Base-by-base conservation (phyloP, 2,797 vertebrate species). In the Vireo griseus region DNA sequence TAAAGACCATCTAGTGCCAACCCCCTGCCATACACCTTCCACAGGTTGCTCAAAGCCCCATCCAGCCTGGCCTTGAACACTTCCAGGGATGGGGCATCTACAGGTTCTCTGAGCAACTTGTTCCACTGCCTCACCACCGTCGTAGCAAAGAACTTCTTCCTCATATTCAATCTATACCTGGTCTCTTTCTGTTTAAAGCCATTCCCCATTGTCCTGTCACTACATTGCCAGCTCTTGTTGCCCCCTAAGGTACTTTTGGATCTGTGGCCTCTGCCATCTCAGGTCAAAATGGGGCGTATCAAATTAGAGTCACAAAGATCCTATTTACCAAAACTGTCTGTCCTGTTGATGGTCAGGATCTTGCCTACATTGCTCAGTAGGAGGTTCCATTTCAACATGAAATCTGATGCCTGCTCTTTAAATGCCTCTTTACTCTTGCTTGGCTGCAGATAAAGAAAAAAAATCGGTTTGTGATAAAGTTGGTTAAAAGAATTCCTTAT, bases 341-440 rank as follows among this genome's bases (percentile, higher is more conserved):
- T 86, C 10, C 91, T 88, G 81, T 75, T 95, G 85, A 98, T 89
- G 11, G 97, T 97, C 95, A 98, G 88, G 63, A 94, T 95, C 94
- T 96, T 98, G 96, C 97, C 97, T 76, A 98, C 76, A 1, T 94
- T 33, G 1, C 79, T 97, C 75, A 98, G 88, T 9, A 98, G 93
- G 63, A 97, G 96, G 63, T 96, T 98, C 98, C 97, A 97, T 55
- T 84, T 95, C 74, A 98, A 77, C 90, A 97, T 97, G 89, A 98
- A 98, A 91, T 93, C 85, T 9, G 96, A 86, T 2, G 97, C 97
- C 62, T 96, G 9, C 14, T 80, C 87, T 90, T 88, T 88, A 37
- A 98, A 96, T 13, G 97, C 97, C 54, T 97, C 94, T 90, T 93
- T 97, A 92, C 21, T 98, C 83, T 87, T 97, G 92, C 95, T 95